Evolutionary conservation across 1,140 invertebrate species (phyloP).

Genomic region (Lepidurus apus): DNA sequence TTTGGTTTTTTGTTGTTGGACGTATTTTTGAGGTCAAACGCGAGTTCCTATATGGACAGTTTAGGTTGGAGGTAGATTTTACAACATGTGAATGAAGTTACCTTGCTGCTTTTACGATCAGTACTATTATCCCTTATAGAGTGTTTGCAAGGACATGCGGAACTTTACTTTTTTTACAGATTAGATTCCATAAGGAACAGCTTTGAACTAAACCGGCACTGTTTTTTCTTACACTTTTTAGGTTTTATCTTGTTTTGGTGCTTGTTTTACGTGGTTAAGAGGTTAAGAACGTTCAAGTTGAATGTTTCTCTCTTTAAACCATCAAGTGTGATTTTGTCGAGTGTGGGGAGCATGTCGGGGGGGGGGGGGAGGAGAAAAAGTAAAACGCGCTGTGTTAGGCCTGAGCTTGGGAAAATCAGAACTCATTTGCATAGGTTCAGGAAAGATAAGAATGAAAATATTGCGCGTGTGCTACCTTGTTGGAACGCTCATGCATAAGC

Average conservation of each 20-base stretch:
- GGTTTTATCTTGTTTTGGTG: neutral
- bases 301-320: too few species aligned
- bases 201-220: neutral
- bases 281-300: too few species aligned
- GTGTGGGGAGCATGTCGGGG: neutral
- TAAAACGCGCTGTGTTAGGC: neutral
- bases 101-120: slow-evolving; percentile 8
- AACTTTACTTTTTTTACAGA: neutral
- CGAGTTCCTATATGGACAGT: neutral
- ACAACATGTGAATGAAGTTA: slow-evolving; percentile 16
- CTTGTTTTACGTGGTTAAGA: too few species aligned
- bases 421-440: slow-evolving; percentile 12
- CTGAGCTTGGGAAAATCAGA: neutral
- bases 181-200: neutral
- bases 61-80: slow-evolving; percentile 1
- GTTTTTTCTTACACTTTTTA: neutral
- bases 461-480: slow-evolving; percentile 18
- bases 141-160: slow-evolving; percentile 1
- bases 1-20: neutral
- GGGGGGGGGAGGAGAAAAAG: neutral
- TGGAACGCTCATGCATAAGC: slow-evolving; percentile 18
- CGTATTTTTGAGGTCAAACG: neutral
- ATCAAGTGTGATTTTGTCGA: neutral
- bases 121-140: neutral
- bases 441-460: slow-evolving; percentile 20